Evolutionary conservation across 1,140 invertebrate genomes (phyloP).

Genomic region (Hyposmocoma kahamanoa): DNA sequence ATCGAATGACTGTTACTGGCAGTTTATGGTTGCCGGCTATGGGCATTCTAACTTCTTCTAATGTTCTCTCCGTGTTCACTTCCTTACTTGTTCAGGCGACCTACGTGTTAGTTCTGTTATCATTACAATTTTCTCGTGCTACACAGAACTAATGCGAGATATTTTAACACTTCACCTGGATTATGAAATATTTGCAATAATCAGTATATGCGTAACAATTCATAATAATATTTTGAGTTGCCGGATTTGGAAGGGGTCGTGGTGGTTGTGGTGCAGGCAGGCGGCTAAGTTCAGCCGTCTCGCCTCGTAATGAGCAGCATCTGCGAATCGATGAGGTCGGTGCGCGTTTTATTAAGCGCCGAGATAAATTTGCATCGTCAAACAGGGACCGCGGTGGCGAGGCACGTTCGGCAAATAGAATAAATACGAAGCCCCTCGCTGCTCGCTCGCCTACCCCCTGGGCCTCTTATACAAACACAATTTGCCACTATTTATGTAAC

Average conservation of each 20-base stretch:
- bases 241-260: constrained; percentile 28
- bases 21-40: constrained; percentile 31
- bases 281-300: constrained; percentile 19
- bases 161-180: too few species aligned
- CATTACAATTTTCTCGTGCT: neutral
- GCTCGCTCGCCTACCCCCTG: constrained; percentile 18
- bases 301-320: constrained; percentile 54
- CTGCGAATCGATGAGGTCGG: constrained; percentile 58
- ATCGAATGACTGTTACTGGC: constrained; percentile 38
- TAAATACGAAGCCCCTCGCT: constrained; percentile 56
- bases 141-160: too few species aligned
- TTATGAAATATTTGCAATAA: too few species aligned
- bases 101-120: neutral
- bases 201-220: too few species aligned
- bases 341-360: constrained; percentile 62
- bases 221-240: constrained; percentile 44
- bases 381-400: constrained; percentile 48
- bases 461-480: constrained; percentile 53
- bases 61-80: constrained; percentile 29
- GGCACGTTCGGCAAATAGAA: constrained; percentile 70
- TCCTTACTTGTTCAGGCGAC: constrained; percentile 13
- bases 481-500: constrained; percentile 47
- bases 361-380: constrained; percentile 69
- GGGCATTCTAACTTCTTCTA: constrained; percentile 34
- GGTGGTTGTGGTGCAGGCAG: constrained; percentile 7